Evolutionary conservation across 2,888 invertebrate species (phyloP), one percentile per base, ranked within the genome.

Genomic region (Apotomis turbidana): DNA sequence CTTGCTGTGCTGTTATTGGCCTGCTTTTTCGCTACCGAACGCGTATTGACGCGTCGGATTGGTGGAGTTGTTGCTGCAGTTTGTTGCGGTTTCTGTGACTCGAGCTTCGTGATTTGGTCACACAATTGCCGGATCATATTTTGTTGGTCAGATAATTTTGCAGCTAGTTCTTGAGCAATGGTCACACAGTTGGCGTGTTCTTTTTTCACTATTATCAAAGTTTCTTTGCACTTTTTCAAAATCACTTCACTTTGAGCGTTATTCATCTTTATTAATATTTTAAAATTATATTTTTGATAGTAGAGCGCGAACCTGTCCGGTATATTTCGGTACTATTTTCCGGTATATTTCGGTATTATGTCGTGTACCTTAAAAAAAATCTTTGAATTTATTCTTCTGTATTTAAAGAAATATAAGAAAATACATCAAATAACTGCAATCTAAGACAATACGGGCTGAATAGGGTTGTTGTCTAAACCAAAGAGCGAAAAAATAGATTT

Each of bases 101-200:
- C 61, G 1, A 61, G 46, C 49, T 61, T 61, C 27, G 61, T 15
- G 12, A 61, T 6, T 61, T 61, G 61, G 61, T 61, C 61, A 49
- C 46, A 46, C 49, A 61, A 10, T 13, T 5, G 13, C 9, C 27
- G 46, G 10, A 61, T 61, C 27, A 15, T 10, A 4, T 10, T 46
- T 49, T 61, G 61, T 4, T 61, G 46, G 15, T 27, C 15, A 3
- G 61, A 46, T 12, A 61, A 46, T n/a, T 61, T 61, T 49, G 10
- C n/a, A 2, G 15, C 4, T 27, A 61, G 49, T 49, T 61, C 61
- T 27, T 46, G 61, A 10, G n/a, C 61, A 5, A 27, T 61, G 10
- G 46, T 27, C 27, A 27, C 27, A 9, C 36, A 10, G 15, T 27
- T 49, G 27, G 44, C 61, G 10, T 61, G 46, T 9, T 61, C 61